Base-by-base conservation (phyloP, 2,888 invertebrate genomes). In the Neuroscelio doddi region DNA sequence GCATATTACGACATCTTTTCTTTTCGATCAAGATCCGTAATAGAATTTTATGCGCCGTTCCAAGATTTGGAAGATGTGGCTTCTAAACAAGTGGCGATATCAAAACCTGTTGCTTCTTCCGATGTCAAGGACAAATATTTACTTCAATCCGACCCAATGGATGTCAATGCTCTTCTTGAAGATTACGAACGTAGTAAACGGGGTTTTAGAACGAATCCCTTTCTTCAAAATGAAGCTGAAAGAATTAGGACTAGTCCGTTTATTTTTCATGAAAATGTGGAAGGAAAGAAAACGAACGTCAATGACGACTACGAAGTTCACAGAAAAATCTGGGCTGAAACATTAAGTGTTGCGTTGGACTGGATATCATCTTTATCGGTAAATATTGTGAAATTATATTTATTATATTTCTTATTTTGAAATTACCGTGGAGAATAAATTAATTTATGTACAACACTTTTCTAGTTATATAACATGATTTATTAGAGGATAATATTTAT, bases 301-400 rank as follows among this genome's bases (percentile, higher is more conserved):
- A 90, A 91, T 68, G 95, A 93, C 88, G 96, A 97, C 81, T 91
- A 92, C 50, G 96, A 96, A 78, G 94, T 95, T 12, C 93, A 93
- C 79, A 88, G 93, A 64, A 90, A 90, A 53, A 93, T 95, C 14
- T 91, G 95, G 86, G 92, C 94, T 21, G 95, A 96, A 83, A 91
- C 95, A 73, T 87, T 97, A 72, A 92, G 93, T 80, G 93, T 94
- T 15, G 92, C 94, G 68, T 89, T 97, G 80, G 95, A 96, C 79
- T 87, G 96, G 71, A 87, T 90, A 8, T 85, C 90, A 16, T 88
- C 90, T 3, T 87, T 93, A 75, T 87, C 91, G 34, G 85, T 84
- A 68, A 76, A 72, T 72, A 10, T 30, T n/a, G n/a, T n/a, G n/a
- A n/a, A n/a, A n/a, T n/a, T n/a, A n/a, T n/a, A n/a, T n/a, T 15